Base-by-base conservation (phyloP, 2,113 vertebrate species). In the Crotalus viridis region DNA sequence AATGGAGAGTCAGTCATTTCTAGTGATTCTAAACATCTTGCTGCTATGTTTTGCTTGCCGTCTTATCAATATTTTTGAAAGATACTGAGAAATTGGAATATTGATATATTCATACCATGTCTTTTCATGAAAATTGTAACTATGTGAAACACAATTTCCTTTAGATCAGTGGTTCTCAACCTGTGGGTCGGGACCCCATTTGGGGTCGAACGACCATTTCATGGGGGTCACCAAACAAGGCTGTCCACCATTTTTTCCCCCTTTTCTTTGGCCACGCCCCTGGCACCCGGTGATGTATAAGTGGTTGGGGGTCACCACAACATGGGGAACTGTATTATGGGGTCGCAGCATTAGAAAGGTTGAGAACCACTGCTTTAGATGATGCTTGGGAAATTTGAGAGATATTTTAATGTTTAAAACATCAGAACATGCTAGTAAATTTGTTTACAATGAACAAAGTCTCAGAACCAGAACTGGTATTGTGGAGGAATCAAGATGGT, bases 401-500 rank as follows among this genome's bases (percentile, higher is more conserved):
- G 69, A 10, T 94, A 17, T 81, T 93, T 94, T 93, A 93, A 89
- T 61, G 69, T 28, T 12, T 13, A 43, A 33, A 93, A 87, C 33
- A 89, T 95, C 86, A 94, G 90, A 93, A 94, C 39, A 94, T 54
- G 48, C 88, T 74, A 74, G 24, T 10, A 85, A 21, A n/a, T 51
- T 94, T 13, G 39, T 91, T 91, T 46, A 93, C 54, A 52, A 56
- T 92, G 93, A 43, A 43, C 15, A 74, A 0, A 0, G 6, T 93
- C 91, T 92, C 92, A 64, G 88, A 61, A 91, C 5, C 57, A 94
- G 95, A 90, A 43, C 94, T 59, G 88, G 3, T 93, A 92, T 26
- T 93, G 86, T 94, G 2, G 26, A n/a, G 33, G 17, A 96, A 46
- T 90, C 69, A 94, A 88, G 92, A 9, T 9, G 93, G 90, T 93